Evolutionary conservation across 1,140 invertebrate genomes (phyloP), one percentile per base, ranked within the genome.

Genomic region (Thalassaphorura encarpata): DNA sequence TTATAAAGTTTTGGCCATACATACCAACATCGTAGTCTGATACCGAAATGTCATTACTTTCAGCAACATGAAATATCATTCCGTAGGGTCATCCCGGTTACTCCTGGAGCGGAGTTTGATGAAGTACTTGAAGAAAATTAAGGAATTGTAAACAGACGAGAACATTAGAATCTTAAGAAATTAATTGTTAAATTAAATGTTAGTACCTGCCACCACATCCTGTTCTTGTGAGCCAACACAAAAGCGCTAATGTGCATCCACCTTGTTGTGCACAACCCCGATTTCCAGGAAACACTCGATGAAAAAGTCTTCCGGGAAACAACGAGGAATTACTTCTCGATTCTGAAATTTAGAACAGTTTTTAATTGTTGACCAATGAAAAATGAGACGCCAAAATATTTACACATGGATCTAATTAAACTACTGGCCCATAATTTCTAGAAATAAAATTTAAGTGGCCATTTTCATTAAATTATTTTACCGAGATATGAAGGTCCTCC

Each of bases 181-280:
- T 16, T 39, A 29, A 41, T 28, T 27, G 26, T 19, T 45, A 31
- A n/a, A 23, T 76, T 76, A 0, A 75, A 67, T 1, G 78, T 80
- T 47, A 52, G n/a, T 43, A 47, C 15, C 42, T 51, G 42, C 33
- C 64, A 26, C 55, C 51, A 45, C 64, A 62, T 24, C 51, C 55
- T 3, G 62, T 57, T 19, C 66, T 47, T 26, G 62, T 61, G 27
- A 66, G 47, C 66, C 66, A 67, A 48, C 66, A 67, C 11, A 67
- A 50, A 23, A 66, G 42, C 18, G 65, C 56, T 28, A 67, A 33
- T n/a, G 64, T 66, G 51, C 66, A 67, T 33, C 55, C 52, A 23
- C 55, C 56, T 28, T 61, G n/a, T n/a, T n/a, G 52, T 26, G 62
- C 39, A 59, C 61, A 62, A 49, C 47, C 57, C 45, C 58, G 48